Base-by-base conservation (phyloP, 1,140 invertebrate species). In the Hylyphantes graminicola region DNA sequence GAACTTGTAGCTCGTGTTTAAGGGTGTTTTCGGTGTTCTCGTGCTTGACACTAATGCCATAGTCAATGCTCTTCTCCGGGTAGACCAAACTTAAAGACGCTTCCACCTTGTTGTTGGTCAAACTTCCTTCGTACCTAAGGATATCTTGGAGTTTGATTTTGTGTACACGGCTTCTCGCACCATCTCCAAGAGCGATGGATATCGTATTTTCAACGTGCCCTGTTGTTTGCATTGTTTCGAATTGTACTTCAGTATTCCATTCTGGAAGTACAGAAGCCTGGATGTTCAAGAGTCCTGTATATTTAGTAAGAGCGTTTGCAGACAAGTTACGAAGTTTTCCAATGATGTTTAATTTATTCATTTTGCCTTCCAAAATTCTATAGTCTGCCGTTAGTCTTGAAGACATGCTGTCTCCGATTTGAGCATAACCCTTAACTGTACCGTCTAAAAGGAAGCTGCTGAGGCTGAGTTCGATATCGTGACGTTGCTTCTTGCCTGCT, bases 171-270 rank as follows among this genome's bases (percentile, higher is more conserved):
- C 75, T 82, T 54, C 76, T 51, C 15, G 53, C 64, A 35, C 82
- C 82, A 80, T 86, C 86, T n/a, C 86, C 86, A 21, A 86, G n/a
- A 21, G 63, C 50, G 3, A 86, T 5, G 6, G 65, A 17, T 13
- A 86, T 17, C 51, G 64, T 85, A 76, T 89, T 89, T 77, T 89
- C 88, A 48, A 87, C 85, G 64, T 88, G 89, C 2, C 88, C 87
- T 9, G 67, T 59, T 57, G 86, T 88, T 11, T 50, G 81, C 80
- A 88, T 87, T 2, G 84, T 86, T 15, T 89, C 88, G 85, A 87
- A 89, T 0, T 64, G 53, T n/a, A 87, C 72, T 35, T 88, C 87
- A 4, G 87, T 70, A 19, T 87, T 87, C 35, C 85, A 85, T 21
- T 88, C 87, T 4, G 88, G 88, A 55, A 83, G 88, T 11, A 86